phyloP scores from a whole-genome alignment of 1,140 invertebrate species.

The Drusus annulatus region DNA sequence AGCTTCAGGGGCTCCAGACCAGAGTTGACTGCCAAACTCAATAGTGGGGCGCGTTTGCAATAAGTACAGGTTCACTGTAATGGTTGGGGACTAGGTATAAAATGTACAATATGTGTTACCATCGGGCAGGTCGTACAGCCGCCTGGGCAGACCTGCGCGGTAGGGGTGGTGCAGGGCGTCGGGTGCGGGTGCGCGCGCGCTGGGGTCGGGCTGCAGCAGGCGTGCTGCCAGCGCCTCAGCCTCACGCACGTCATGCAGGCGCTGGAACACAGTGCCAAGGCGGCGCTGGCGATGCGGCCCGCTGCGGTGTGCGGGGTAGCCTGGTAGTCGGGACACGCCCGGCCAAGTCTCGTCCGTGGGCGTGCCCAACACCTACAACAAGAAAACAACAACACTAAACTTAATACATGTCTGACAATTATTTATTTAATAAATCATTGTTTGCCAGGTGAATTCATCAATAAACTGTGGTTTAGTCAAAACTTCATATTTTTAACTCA shows the following conservation, averaged over 20 bases:
- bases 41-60: too few relatives aligned
- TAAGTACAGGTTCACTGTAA: too few relatives aligned
- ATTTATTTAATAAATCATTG: too few relatives aligned
- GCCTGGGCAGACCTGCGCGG: slow-evolving; percentile 90
- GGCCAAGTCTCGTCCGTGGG: slow-evolving; percentile 93
- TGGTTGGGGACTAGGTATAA: too few relatives aligned
- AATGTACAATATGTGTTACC: slow-evolving; percentile 73
- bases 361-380: slow-evolving; percentile 84
- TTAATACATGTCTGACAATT: too few relatives aligned
- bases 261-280: slow-evolving; percentile 89
- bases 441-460: too few relatives aligned
- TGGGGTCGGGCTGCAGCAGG: slow-evolving; percentile 91
- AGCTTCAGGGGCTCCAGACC: too few relatives aligned
- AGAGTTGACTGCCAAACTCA: too few relatives aligned
- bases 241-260: slow-evolving; percentile 88
- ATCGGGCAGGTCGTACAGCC: slow-evolving; percentile 91
- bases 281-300: slow-evolving; percentile 83
- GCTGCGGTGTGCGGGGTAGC: slow-evolving; percentile 83
- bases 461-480: too few relatives aligned
- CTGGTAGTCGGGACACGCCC: slow-evolving; percentile 88
- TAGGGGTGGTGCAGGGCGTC: slow-evolving; percentile 92
- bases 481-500: too few relatives aligned
- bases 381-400: too few relatives aligned
- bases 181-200: slow-evolving; percentile 88
- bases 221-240: slow-evolving; percentile 90